These are phyloP conservation scores for Ophonus ardosiacus DNA, from an alignment of 2,888 invertebrate species.

Conservation along the genomic window DNA sequence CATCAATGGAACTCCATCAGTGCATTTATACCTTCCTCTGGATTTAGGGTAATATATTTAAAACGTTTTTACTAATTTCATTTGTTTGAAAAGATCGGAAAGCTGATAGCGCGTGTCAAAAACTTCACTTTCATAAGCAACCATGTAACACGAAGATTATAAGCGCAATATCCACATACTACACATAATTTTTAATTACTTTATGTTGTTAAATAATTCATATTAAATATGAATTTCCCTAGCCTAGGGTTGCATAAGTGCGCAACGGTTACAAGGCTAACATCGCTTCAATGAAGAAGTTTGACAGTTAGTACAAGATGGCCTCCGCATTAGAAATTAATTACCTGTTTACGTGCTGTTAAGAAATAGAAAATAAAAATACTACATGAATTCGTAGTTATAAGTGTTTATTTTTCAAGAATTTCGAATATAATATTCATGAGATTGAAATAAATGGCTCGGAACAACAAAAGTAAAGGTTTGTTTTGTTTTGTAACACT, in stretches of 20 bases:
- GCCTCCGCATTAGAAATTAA: constrained; percentile 37
- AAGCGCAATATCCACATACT: constrained; percentile 29
- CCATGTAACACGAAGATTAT: constrained; percentile 24
- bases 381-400: neutral
- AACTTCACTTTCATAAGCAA: constrained; percentile 36
- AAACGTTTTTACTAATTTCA: neutral
- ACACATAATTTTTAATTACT: constrained; percentile 29
- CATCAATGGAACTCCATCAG: no score
- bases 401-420: neutral
- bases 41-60: no score
- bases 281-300: constrained; percentile 4
- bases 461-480: no score
- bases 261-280: constrained; percentile 43
- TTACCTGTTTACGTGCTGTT: constrained; percentile 30
- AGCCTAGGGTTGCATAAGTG: constrained; percentile 42
- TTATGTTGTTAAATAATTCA: constrained; percentile 43
- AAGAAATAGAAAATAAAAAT: neutral
- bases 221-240: constrained; percentile 42
- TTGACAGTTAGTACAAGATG: neutral
- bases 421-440: neutral
- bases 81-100: neutral
- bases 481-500: no score
- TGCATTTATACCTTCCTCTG: no score
- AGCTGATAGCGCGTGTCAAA: constrained; percentile 30
- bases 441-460: no score